A percentile compares a stretch with the other conserved stretches of the same genome.
These are phyloP conservation scores for Drosophila punjabiensis DNA, from an alignment of 1,140 invertebrate genomes.

Conservation along the genomic window DNA sequence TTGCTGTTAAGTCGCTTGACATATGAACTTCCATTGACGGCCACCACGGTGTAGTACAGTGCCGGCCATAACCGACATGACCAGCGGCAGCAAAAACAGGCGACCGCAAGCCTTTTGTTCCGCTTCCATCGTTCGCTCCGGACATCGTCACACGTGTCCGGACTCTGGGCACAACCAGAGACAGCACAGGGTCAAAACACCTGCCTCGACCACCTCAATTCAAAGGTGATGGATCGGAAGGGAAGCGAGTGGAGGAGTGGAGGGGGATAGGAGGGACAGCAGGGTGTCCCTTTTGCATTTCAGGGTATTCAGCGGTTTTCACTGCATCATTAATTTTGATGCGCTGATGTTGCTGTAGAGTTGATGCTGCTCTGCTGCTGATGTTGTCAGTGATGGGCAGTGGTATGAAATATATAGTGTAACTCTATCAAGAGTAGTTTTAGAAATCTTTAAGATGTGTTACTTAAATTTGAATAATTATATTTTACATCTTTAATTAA, in stretches of 20 bases:
- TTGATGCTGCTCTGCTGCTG: conserved; percentile 2
- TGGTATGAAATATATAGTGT: background rate
- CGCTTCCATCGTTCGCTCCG: conserved; percentile 41
- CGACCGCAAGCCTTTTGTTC: conserved; percentile 73
- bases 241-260: background rate
- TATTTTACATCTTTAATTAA: background rate
- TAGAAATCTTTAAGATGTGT: background rate
- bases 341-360: conserved; percentile 28
- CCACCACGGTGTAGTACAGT: conserved; percentile 43
- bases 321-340: conserved; percentile 80
- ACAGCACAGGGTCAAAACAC: conserved; percentile 34
- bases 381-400: background rate
- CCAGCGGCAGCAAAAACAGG: conserved; percentile 40
- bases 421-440: background rate
- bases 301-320: conserved; percentile 70
- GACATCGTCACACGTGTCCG: conserved; percentile 59
- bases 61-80: conserved; percentile 58
- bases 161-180: conserved; percentile 7
- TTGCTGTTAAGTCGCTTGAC: conserved; percentile 59
- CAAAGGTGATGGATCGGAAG: conserved; percentile 8
- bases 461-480: background rate
- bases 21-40: conserved; percentile 62
- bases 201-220: conserved; percentile 35
- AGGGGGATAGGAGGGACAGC: background rate
- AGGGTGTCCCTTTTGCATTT: conserved; percentile 58